phyloP scores from a whole-genome alignment of 2,797 vertebrate species.

The Danio choprae region DNA sequence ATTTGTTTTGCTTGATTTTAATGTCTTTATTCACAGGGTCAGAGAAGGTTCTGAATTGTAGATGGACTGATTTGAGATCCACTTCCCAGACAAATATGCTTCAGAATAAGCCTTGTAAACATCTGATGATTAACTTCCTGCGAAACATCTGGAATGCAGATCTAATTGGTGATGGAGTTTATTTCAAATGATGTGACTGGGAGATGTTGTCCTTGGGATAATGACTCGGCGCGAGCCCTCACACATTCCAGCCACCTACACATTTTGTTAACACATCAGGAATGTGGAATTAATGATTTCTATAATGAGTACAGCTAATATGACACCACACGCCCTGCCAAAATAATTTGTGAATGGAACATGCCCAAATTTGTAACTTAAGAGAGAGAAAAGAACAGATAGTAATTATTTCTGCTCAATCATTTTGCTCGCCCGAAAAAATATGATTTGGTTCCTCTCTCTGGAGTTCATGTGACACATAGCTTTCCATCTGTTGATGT shows the following conservation, averaged over 20 bases:
- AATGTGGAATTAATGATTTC: slow-evolving; percentile 53
- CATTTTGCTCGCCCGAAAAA: neutral
- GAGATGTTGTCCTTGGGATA: slow-evolving; percentile 32
- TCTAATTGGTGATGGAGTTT: slow-evolving; percentile 43
- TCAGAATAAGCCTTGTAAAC: slow-evolving; percentile 40
- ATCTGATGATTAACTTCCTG: slow-evolving; percentile 37
- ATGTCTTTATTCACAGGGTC: slow-evolving; percentile 33
- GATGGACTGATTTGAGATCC: slow-evolving; percentile 17
- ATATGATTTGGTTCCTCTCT: neutral
- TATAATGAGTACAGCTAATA: slow-evolving; percentile 47
- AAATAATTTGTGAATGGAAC: slow-evolving; percentile 44
- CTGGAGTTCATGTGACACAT: neutral
- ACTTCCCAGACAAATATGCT: slow-evolving; percentile 43
- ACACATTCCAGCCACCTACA: slow-evolving; percentile 51
- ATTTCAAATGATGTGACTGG: slow-evolving; percentile 38
- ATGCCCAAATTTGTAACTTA: slow-evolving; percentile 25
- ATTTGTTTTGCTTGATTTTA: slow-evolving; percentile 45
- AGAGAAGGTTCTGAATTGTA: slow-evolving; percentile 10
- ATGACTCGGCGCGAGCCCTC: slow-evolving; percentile 22
- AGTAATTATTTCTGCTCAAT: neutral
- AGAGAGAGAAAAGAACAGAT: slow-evolving; percentile 8
- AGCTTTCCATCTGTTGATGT: neutral
- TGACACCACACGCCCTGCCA: slow-evolving; percentile 42
- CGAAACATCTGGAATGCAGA: slow-evolving; percentile 43
- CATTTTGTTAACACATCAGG: slow-evolving; percentile 49